A percentile compares a stretch with the other conserved stretches of the same genome.
Conservation (phyloP, 2,888 invertebrate genomes). For the Syrphus vitripennis region DNA sequence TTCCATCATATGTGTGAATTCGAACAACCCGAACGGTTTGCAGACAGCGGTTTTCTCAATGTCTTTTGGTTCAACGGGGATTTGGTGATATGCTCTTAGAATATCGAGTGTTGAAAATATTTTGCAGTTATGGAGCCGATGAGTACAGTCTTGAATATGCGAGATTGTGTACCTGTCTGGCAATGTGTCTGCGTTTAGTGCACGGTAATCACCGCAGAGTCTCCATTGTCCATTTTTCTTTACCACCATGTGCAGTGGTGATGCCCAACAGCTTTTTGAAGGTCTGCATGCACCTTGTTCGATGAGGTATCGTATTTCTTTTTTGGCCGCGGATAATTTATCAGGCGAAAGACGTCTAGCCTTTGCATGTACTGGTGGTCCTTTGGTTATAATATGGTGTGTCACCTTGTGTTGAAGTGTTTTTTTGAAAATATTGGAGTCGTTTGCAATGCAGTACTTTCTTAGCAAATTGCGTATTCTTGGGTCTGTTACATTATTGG, state of each 20-base stretch:
- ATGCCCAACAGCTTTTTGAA: slow-evolving; percentile 58
- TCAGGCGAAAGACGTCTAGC: slow-evolving; percentile 43
- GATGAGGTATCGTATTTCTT: slow-evolving; percentile 43
- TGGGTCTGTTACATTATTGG: too few species aligned
- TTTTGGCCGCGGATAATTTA: slow-evolving; percentile 46
- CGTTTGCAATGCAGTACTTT: not conserved
- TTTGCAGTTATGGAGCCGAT: not conserved
- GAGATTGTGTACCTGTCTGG: not conserved
- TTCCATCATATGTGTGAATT: too few species aligned
- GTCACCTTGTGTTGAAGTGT: not conserved
- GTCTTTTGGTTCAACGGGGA: too few species aligned
- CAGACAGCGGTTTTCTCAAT: too few species aligned
- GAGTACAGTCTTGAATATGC: not conserved
- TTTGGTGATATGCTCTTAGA: too few species aligned
- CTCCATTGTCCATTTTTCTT: too few species aligned
- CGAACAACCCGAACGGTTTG: too few species aligned
- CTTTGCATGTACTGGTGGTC: slow-evolving; percentile 41
- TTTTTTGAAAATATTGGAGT: not conserved
- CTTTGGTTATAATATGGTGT: slow-evolving; percentile 50
- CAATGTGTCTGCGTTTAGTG: slow-evolving; percentile 14
- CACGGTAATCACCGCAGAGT: slow-evolving; percentile 48
- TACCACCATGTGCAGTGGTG: slow-evolving; percentile 42
- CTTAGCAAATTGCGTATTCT: too few species aligned
- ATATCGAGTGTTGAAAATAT: not conserved
- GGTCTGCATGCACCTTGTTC: slow-evolving; percentile 50